Percentiles rank a stretch among this genome's conserved stretches.
These are phyloP conservation scores for Drosophila nr. perissopoda DNA, from an alignment of 2,888 invertebrate genomes.

Conservation along the genomic window DNA sequence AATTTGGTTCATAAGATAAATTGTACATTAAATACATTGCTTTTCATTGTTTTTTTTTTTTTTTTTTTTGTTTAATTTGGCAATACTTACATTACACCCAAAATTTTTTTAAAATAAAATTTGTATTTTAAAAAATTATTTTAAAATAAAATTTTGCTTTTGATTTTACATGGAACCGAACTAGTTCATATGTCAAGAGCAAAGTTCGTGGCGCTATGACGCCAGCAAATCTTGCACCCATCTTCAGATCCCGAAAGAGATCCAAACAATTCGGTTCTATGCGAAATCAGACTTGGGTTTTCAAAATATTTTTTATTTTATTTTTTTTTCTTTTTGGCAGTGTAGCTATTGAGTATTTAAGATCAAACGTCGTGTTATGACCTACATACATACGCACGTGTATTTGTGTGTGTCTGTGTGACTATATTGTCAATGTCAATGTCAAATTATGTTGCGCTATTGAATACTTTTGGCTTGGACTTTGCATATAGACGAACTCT, in stretches of 20 bases:
- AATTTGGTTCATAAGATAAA: conserved; percentile 44
- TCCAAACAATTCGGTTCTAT: conserved; percentile 70
- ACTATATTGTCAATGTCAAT: conserved; percentile 34
- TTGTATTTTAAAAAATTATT: conserved; percentile 84
- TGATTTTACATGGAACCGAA: conserved; percentile 82
- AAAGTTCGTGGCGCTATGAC: conserved; percentile 17
- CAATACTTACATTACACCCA: conserved; percentile 84
- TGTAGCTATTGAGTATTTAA: conserved; percentile 28
- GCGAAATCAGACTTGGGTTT: conserved; percentile 82
- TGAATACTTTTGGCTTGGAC: conserved; percentile 47
- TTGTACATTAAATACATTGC: conserved; percentile 71
- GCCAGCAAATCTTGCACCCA: conserved; percentile 41
- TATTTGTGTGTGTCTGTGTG: conserved; percentile 17
- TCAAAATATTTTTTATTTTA: neutral
- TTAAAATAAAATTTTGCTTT: conserved; percentile 84
- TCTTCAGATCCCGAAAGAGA: conserved; percentile 15
- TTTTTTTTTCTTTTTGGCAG: conserved; percentile 17
- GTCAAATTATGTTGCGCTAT: conserved; percentile 36
- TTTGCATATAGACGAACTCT: conserved; percentile 65
- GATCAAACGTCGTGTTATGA: conserved; percentile 52
- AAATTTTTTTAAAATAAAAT: conserved; percentile 85
- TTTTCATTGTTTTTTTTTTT: conserved; percentile 43
- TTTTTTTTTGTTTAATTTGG: conserved; percentile 49
- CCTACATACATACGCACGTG: conserved; percentile 36
- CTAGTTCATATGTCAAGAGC: conserved; percentile 10